Conservation (phyloP, 2,888 invertebrate species). For the Cantharis rustica region DNA sequence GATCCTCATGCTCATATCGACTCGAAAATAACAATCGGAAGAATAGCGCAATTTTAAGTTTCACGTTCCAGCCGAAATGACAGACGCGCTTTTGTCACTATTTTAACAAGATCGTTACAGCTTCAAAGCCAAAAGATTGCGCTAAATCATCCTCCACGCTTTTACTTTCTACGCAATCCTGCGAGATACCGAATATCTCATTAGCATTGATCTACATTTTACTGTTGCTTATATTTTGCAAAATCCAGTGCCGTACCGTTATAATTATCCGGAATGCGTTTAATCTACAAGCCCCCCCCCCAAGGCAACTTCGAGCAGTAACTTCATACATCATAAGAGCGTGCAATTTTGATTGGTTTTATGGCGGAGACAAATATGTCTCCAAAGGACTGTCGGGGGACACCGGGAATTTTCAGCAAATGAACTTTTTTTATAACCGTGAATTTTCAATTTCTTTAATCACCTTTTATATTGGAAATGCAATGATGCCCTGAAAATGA, state of each 20-base stretch:
- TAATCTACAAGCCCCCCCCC: too few relatives aligned
- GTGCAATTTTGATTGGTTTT: too few relatives aligned
- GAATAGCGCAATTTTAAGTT: not conserved
- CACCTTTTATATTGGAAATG: too few relatives aligned
- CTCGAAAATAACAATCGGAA: slow-evolving; percentile 13
- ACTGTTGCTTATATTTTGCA: not conserved
- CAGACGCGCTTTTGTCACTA: not conserved
- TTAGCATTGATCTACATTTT: not conserved
- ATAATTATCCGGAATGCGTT: too few relatives aligned
- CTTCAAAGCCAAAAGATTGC: not conserved
- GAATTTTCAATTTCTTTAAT: too few relatives aligned
- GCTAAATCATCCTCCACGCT: not conserved
- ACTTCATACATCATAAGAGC: too few relatives aligned
- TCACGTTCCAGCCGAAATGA: not conserved
- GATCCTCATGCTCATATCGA: slow-evolving; percentile 27
- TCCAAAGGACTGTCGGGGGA: too few relatives aligned
- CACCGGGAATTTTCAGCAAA: too few relatives aligned
- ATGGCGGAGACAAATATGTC: too few relatives aligned
- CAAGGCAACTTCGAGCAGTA: too few relatives aligned
- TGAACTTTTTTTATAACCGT: too few relatives aligned
- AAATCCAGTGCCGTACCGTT: not conserved
- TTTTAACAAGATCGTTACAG: not conserved
- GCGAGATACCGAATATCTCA: not conserved
- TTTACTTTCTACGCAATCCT: not conserved
- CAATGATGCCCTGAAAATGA: too few relatives aligned